Conservation (phyloP, 2,797 vertebrate species). For the Pseudochaenichthys georgianus region DNA sequence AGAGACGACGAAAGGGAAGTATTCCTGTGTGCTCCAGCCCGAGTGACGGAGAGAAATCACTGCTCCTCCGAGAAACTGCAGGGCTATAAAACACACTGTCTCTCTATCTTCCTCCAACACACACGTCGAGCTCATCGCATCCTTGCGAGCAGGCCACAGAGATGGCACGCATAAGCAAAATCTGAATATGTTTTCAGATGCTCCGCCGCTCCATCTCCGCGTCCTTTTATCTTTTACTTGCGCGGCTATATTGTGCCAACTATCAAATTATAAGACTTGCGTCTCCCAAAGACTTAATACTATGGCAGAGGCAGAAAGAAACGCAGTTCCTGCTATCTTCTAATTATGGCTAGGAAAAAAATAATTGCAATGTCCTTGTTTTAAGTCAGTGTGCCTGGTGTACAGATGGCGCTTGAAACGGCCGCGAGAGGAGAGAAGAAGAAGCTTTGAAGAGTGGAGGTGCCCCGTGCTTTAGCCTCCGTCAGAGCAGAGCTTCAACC, state of each 20-base stretch:
- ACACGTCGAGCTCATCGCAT: slow-evolving; percentile 32
- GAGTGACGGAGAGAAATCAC: slow-evolving; percentile 76
- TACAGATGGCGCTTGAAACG: slow-evolving; percentile 85
- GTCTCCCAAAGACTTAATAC: slow-evolving; percentile 66
- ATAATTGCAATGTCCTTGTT: slow-evolving; percentile 77
- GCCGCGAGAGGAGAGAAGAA: slow-evolving; percentile 62
- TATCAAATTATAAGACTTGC: slow-evolving; percentile 71
- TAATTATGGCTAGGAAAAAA: slow-evolving; percentile 74
- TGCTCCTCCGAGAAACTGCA: slow-evolving; percentile 72
- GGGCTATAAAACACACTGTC: slow-evolving; percentile 72
- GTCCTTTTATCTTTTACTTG: slow-evolving; percentile 59
- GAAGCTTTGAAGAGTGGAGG: slow-evolving; percentile 83
- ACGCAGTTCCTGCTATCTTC: slow-evolving; percentile 57
- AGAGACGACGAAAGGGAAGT: slow-evolving; percentile 79
- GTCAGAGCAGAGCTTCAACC: slow-evolving; percentile 77
- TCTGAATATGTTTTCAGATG: slow-evolving; percentile 49
- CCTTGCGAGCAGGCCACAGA: slow-evolving; percentile 22
- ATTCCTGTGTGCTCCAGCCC: slow-evolving; percentile 51
- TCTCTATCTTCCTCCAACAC: slow-evolving; percentile 14
- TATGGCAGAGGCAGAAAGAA: slow-evolving; percentile 70
- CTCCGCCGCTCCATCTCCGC: slow-evolving; percentile 33
- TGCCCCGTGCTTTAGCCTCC: slow-evolving; percentile 80
- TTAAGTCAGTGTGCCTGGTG: slow-evolving; percentile 71
- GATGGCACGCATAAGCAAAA: slow-evolving; percentile 48
- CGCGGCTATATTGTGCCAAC: slow-evolving; percentile 67